Evolutionary conservation across 2,888 invertebrate species (phyloP).

Genomic region (Iselma pallidipennis): DNA sequence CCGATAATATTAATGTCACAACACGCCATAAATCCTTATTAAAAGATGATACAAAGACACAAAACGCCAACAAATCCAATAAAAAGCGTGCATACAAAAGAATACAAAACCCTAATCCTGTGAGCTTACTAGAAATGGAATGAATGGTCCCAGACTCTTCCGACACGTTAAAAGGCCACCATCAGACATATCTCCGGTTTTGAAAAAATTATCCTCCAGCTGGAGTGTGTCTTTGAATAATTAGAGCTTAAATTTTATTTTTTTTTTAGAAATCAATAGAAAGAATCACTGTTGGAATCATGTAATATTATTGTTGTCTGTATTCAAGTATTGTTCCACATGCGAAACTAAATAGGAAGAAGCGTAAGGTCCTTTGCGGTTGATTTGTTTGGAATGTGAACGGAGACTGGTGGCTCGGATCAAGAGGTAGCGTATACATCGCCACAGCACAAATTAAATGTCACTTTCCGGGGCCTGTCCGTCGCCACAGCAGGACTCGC

Average conservation of each 20-base stretch:
- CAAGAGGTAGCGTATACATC: background rate
- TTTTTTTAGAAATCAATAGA: too few species aligned
- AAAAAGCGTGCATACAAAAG: slow-evolving; percentile 46
- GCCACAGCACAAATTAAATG: slow-evolving; percentile 50
- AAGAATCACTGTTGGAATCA: too few species aligned
- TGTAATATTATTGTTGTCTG: too few species aligned
- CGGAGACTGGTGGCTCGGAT: too few species aligned
- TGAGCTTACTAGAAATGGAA: slow-evolving; percentile 27
- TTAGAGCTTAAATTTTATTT: background rate
- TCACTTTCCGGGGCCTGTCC: slow-evolving; percentile 47
- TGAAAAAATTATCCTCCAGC: background rate
- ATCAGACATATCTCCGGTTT: background rate
- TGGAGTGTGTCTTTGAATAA: background rate
- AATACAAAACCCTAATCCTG: slow-evolving; percentile 44
- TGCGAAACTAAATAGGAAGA: background rate
- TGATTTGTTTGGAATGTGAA: background rate
- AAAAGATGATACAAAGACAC: slow-evolving; percentile 47
- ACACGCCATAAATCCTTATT: slow-evolving; percentile 54
- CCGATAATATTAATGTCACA: slow-evolving; percentile 50
- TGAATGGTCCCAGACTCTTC: slow-evolving; percentile 21
- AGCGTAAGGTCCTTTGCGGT: background rate
- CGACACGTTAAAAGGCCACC: slow-evolving; percentile 8
- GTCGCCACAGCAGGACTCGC: slow-evolving; percentile 48
- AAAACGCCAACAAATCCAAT: slow-evolving; percentile 50
- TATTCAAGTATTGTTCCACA: too few species aligned